Evolutionary conservation across 2,113 vertebrate genomes (phyloP), one percentile per base, ranked within the genome.

Genomic region (Plectropomus leopardus): DNA sequence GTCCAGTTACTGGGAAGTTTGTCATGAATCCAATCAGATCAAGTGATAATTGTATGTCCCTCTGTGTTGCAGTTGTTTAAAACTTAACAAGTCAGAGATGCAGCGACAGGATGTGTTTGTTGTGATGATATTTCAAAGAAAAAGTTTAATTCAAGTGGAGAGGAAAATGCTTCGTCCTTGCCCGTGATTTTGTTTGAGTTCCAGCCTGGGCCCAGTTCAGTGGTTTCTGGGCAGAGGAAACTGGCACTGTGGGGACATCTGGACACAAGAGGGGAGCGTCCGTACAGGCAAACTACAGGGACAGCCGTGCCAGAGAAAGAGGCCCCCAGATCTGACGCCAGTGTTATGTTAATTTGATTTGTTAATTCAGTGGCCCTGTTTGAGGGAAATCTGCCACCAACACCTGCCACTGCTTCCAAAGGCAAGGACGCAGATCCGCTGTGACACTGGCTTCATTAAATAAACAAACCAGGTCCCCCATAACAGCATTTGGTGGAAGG

Each of bases 401-500:
- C 97, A 96, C 96, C 97, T 98, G 97, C 96, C 96, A 96, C 92
- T 65, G 77, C 90, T 94, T 94, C 88, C 93, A 92, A 95, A 94
- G 92, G 94, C 97, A 96, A 96, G 93, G 93, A 95, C 94, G 84
- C 92, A 96, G 95, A 98, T 96, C 92, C 77, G 21, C 93, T 92
- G 90, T 97, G 97, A 97, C 97, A 95, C 94, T 75, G 93, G 94
- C 95, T 97, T 98, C 97, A 97, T 98, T 98, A 97, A 96, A 97
- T 97, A 96, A 98, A 97, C 96, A 97, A 96, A 96, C 95, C 95
- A 94, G 95, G 96, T 95, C 96, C 93, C 93, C 93, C 83, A 92
- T 97, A 97, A 98, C 97, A 95, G 95, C 96, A 96, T 98, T 97
- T 97, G 96, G 95, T 96, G 95, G 97, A 97, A 96, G 95, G 96